A percentile compares a stretch with the other conserved stretches of the same genome.
Conservation (phyloP, 1,140 invertebrate species). For the Formica selysi region DNA sequence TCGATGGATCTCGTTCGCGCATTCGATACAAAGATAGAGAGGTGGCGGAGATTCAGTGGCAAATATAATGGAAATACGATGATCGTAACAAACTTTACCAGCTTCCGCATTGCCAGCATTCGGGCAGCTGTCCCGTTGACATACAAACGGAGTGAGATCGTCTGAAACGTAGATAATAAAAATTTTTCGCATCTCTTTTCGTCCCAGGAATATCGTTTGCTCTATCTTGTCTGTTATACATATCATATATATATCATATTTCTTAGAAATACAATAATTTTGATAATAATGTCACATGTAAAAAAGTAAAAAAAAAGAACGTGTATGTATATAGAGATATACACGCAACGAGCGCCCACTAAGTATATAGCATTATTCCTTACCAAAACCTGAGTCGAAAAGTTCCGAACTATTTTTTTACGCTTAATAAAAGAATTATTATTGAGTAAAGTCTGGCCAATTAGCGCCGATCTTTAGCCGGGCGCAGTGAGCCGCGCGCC, state of each 20-base stretch:
- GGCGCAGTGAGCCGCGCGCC: too few species aligned
- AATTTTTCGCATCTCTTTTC: too few species aligned
- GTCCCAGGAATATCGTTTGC: neutral
- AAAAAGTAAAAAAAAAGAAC: neutral
- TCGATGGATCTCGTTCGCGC: constrained; percentile 96
- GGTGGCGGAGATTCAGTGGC: constrained; percentile 96
- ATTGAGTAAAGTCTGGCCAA: too few species aligned
- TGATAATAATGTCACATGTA: neutral
- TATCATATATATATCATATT: neutral
- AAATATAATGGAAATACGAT: constrained; percentile 94
- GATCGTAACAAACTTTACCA: constrained; percentile 96
- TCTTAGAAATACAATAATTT: too few species aligned
- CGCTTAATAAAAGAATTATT: too few species aligned
- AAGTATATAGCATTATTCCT: too few species aligned
- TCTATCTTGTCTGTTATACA: neutral
- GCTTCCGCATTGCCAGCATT: constrained; percentile 94
- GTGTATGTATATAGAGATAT: too few species aligned
- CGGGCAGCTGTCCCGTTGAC: constrained; percentile 94
- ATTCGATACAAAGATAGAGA: constrained; percentile 98
- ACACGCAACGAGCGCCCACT: too few species aligned
- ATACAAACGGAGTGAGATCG: constrained; percentile 92
- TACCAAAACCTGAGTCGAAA: too few species aligned
- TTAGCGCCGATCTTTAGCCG: too few species aligned
- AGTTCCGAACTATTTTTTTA: too few species aligned
- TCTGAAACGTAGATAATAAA: constrained; percentile 83